Base-by-base conservation (phyloP, 2,888 invertebrate species). In the Pachydiplax longipennis region DNA sequence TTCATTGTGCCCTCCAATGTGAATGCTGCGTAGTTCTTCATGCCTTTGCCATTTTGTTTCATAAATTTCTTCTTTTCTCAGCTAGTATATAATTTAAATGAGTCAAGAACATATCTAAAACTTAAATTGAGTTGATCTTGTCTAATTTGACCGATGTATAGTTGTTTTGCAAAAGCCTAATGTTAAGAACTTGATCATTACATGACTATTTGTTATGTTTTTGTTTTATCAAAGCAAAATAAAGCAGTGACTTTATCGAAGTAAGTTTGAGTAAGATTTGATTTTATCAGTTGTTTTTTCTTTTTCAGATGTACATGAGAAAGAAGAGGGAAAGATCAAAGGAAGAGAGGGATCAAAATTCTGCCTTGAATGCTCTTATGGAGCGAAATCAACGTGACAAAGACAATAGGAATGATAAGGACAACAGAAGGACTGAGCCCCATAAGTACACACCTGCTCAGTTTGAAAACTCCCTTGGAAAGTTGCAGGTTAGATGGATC, bases 381-480 rank as follows among this genome's bases (percentile, higher is more conserved):
- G 91, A 91, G 80, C 87, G 90, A 82, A 58, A 82, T 25, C 90
- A 61, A 40, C 65, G 73, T 31, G 53, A 53, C 53, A 53, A 53
- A 53, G 53, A 53, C 53, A 53, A 53, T 53, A 53, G 53, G 53
- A 53, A 37, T 53, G 87, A 87, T n/a, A 87, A 87, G 37, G 87
- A 87, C 6, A 87, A 87, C 65, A 87, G 61, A 61, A 87, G 87
- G 37, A 87, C 61, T 61, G 87, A 87, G 87, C 87, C 58, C 61
- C 90, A 95, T 37, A 95, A 96, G 0, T 98, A 97, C 92, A 97
- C 97, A 6, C 98, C 98, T 0, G 94, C 97, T 83, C 98, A 99
- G 94, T 99, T 99, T 94, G 99, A 99, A 94, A 99, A 99, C 94
- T 99, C 99, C 0, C 94, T 99, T 40, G 99, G 99, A 73, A 98